These are phyloP conservation scores for Climacteris rufus DNA, from an alignment of 2,113 vertebrate genomes.

Conservation along the genomic window DNA sequence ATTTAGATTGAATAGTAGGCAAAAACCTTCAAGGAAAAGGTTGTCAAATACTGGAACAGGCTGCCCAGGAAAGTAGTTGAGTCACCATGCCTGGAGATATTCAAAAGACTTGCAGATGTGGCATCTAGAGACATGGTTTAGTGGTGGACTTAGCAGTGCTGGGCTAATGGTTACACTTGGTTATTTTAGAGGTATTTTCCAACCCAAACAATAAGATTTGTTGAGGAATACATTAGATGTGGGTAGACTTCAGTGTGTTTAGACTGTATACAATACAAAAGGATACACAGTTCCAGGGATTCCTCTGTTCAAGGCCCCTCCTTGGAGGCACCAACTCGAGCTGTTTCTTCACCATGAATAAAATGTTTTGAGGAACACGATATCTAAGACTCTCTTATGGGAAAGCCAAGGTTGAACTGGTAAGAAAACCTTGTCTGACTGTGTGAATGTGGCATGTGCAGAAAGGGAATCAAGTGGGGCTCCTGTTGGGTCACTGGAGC, in stretches of 20 bases:
- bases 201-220: background rate
- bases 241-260: background rate
- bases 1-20: background rate
- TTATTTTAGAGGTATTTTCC: background rate
- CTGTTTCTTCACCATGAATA: background rate
- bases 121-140: background rate
- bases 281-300: background rate
- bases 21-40: background rate
- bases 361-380: background rate
- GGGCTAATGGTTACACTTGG: background rate
- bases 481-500: background rate
- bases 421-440: background rate
- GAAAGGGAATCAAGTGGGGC: background rate
- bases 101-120: background rate
- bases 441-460: accelerated
- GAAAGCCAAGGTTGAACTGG: accelerated
- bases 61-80: background rate
- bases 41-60: background rate
- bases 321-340: background rate
- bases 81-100: background rate
- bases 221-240: background rate
- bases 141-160: background rate
- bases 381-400: background rate
- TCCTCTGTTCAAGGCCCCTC: background rate
- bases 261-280: background rate